Conservation (phyloP, 2,113 vertebrate species). For the Ptyas mucosa region DNA sequence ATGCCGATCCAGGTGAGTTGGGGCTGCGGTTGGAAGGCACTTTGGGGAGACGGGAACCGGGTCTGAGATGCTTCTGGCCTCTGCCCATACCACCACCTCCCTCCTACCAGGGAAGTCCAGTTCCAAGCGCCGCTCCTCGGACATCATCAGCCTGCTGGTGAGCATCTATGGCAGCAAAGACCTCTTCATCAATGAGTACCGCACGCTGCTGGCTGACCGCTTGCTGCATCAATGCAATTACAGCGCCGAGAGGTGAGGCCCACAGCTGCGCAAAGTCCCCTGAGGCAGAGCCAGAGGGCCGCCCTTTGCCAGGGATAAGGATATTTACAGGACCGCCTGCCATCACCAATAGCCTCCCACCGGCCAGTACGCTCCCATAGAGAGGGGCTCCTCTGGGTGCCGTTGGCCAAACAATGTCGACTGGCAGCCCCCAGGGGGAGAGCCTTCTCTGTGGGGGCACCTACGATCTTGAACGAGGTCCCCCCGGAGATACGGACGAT, state of each 20-base stretch:
- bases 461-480: too few species aligned
- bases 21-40: not conserved
- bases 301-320: not conserved
- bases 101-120: conserved; percentile 81
- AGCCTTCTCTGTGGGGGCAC: too few species aligned
- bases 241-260: conserved; percentile 85
- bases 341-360: too few species aligned
- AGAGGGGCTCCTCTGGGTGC: too few species aligned
- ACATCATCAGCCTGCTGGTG: conserved; percentile 97
- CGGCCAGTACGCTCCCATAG: too few species aligned
- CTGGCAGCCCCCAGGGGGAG: too few species aligned
- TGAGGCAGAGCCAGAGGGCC: not conserved
- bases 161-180: conserved; percentile 98
- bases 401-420: too few species aligned
- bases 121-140: conserved; percentile 89
- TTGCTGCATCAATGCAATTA: conserved; percentile 94
- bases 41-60: not conserved
- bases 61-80: too few species aligned
- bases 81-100: not conserved
- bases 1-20: conserved; percentile 85
- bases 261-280: not conserved
- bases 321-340: too few species aligned
- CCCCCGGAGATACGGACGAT: too few species aligned
- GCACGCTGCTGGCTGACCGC: conserved; percentile 87
- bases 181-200: conserved; percentile 95